A percentile compares a stretch with the other conserved stretches of the same genome.
phyloP scores from a whole-genome alignment of 2,888 invertebrate species.

The Tipula helvola region DNA sequence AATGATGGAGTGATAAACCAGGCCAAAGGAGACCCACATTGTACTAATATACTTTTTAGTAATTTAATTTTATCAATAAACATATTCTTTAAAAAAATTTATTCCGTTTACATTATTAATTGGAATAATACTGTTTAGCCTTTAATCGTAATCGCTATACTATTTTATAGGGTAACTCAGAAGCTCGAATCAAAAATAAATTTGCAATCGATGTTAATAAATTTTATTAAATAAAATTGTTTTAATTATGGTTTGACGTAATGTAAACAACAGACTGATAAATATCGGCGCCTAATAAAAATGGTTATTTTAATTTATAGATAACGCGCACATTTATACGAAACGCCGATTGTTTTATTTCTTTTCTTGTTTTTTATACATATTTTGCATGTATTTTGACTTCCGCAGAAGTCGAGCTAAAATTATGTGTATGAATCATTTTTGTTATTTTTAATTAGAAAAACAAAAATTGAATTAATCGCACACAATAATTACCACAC shows the following conservation, averaged over 20 bases:
- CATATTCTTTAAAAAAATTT: too few relatives aligned
- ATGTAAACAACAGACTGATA: neutral
- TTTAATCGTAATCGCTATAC: neutral
- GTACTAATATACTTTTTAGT: too few relatives aligned
- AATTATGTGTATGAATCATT: neutral
- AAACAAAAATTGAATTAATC: neutral
- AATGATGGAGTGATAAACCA: too few relatives aligned
- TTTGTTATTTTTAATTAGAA: neutral
- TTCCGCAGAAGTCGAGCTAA: neutral
- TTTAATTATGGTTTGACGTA: neutral
- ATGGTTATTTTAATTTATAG: neutral
- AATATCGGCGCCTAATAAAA: neutral
- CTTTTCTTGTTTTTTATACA: neutral
- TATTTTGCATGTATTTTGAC: neutral
- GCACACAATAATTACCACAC: neutral
- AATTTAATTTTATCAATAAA: too few relatives aligned
- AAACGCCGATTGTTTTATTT: neutral
- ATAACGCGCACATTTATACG: neutral
- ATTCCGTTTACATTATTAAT: too few relatives aligned
- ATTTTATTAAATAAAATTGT: neutral
- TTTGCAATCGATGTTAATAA: neutral
- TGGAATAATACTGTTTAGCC: too few relatives aligned
- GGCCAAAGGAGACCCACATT: too few relatives aligned
- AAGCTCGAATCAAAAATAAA: neutral
- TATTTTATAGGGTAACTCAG: neutral